Percentiles rank a stretch among this genome's conserved stretches.
phyloP scores from a whole-genome alignment of 2,888 invertebrate species.

The Lasius fuliginosus region DNA sequence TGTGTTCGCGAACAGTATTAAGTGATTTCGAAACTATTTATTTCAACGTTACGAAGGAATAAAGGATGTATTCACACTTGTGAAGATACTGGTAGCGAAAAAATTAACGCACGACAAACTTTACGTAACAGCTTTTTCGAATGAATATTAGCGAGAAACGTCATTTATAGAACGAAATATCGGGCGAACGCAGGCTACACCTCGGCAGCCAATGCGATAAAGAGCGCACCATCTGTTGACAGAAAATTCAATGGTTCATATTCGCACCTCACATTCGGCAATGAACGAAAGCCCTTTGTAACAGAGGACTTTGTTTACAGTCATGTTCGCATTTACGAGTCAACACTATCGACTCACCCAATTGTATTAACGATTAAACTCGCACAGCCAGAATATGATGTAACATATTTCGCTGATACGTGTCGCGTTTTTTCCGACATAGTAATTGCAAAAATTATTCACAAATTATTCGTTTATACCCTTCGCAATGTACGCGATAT shows the following conservation, averaged over 20 bases:
- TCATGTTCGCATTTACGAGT: conserved; percentile 39
- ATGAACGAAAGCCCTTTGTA: conserved; percentile 39
- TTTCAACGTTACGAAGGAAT: background rate
- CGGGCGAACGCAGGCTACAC: background rate
- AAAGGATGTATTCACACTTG: background rate
- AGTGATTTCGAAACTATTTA: background rate
- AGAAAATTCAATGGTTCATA: conserved; percentile 57
- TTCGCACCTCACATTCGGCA: conserved; percentile 49
- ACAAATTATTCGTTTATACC: conserved; percentile 17
- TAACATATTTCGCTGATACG: conserved; percentile 6
- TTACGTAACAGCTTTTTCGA: conserved; percentile 5
- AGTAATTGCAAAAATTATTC: conserved; percentile 30
- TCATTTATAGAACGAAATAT: conserved; percentile 31
- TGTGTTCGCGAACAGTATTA: background rate
- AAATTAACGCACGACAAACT: conserved; percentile 7
- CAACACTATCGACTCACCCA: conserved; percentile 32
- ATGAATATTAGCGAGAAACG: conserved; percentile 12
- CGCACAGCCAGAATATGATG: background rate
- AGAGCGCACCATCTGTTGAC: conserved; percentile 52
- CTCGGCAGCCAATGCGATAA: conserved; percentile 37
- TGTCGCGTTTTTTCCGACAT: background rate
- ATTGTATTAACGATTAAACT: conserved; percentile 41
- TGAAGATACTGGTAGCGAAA: background rate
- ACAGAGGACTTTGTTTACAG: conserved; percentile 31
- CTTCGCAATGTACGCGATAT: background rate